phyloP scores from a whole-genome alignment of 92 coral and sea anemone genomes.

The Scolanthus callimorphus region DNA sequence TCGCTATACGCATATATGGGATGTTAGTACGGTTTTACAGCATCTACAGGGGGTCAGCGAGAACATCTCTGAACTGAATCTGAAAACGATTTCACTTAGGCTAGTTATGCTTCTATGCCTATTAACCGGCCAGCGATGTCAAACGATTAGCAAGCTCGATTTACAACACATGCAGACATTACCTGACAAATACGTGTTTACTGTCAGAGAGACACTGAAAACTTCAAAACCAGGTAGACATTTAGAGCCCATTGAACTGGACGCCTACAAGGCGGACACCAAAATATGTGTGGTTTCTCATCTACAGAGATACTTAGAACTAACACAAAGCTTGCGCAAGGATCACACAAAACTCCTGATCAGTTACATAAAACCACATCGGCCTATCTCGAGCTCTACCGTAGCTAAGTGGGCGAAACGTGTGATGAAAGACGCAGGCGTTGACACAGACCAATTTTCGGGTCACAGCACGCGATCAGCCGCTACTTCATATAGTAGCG shows the following conservation, averaged over 20 bases:
- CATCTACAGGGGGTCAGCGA: no score
- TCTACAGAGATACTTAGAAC: not conserved
- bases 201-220: not conserved
- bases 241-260: not conserved
- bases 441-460: constrained; percentile 31
- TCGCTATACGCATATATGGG: not conserved
- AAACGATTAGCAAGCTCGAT: not conserved
- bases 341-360: not conserved
- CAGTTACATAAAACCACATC: constrained; percentile 38
- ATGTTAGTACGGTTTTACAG: not conserved
- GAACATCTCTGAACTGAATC: no score
- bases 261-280: not conserved
- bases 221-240: constrained; percentile 6
- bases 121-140: not conserved
- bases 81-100: no score
- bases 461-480: constrained; percentile 41
- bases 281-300: not conserved
- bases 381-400: constrained; percentile 8
- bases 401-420: not conserved
- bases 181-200: not conserved
- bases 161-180: not conserved
- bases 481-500: constrained; percentile 23
- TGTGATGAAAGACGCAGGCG: constrained; percentile 30
- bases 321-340: not conserved
- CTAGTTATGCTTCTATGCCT: no score